A percentile compares a stretch with the other conserved stretches of the same genome.
phyloP scores from a whole-genome alignment of 2,797 vertebrate species.

The Chelmon rostratus region DNA sequence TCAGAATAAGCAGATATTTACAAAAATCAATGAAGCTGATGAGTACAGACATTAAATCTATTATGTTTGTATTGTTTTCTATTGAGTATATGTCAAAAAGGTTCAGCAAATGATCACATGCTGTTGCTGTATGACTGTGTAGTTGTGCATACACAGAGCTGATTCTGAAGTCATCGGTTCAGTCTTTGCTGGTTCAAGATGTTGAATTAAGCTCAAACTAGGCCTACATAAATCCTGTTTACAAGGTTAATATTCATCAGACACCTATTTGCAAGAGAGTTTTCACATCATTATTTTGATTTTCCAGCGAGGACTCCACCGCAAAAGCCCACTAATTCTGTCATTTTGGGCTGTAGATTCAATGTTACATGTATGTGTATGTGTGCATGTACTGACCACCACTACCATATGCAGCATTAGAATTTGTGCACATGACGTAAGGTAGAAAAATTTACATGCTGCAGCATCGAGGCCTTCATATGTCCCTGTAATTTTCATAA shows the following conservation, averaged over 20 bases:
- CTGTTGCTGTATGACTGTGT: no score
- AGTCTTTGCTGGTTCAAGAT: not conserved
- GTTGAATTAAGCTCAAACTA: not conserved
- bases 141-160: no score
- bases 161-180: no score
- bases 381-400: no score
- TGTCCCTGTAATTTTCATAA: not conserved
- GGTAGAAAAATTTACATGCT: not conserved
- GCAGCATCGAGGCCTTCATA: not conserved
- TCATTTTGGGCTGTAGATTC: not conserved
- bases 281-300: not conserved
- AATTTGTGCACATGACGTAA: no score
- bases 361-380: not conserved
- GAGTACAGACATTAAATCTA: no score
- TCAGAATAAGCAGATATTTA: no score
- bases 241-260: not conserved
- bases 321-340: not conserved
- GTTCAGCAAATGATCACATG: no score
- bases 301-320: not conserved
- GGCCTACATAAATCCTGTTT: not conserved
- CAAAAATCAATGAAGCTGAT: no score
- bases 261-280: not conserved
- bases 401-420: no score
- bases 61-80: no score
- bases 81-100: no score